phyloP scores from a whole-genome alignment of 2,797 vertebrate genomes.

The Eutrigla gurnardus region DNA sequence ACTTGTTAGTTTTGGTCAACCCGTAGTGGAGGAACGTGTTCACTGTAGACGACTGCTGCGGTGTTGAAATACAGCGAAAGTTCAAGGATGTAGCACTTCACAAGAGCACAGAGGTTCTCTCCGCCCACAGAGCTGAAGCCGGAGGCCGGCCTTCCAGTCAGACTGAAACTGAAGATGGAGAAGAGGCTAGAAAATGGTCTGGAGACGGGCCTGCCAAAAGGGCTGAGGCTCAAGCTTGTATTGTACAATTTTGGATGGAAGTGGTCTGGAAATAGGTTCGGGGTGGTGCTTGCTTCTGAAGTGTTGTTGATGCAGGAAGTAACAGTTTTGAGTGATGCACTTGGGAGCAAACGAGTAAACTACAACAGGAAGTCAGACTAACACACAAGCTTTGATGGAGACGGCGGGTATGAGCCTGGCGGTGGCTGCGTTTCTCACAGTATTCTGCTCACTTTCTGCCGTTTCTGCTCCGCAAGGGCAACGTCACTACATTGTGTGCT shows the following conservation, averaged over 20 bases:
- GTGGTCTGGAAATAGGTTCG: conserved; percentile 55
- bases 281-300: conserved; percentile 46
- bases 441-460: not conserved
- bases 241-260: conserved; percentile 62
- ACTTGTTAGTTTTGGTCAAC: conserved; percentile 67
- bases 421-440: not conserved
- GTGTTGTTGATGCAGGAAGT: conserved; percentile 31
- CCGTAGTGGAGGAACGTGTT: conserved; percentile 39
- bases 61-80: conserved; percentile 57
- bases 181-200: conserved; percentile 38
- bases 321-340: conserved; percentile 6
- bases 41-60: conserved; percentile 31
- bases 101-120: conserved; percentile 34
- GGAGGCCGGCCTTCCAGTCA: conserved; percentile 61
- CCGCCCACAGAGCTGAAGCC: conserved; percentile 40
- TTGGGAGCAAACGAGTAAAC: conserved; percentile 4
- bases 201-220: conserved; percentile 28
- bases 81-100: conserved; percentile 52
- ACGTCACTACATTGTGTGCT: not conserved
- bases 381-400: not conserved
- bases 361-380: not conserved
- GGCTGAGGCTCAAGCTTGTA: conserved; percentile 31
- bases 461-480: not conserved
- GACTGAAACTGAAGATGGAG: conserved; percentile 54
- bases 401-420: not conserved